Evolutionary conservation across 2,888 invertebrate genomes (phyloP), one percentile per base, ranked within the genome.

Genomic region (Drosophila nr. perissopoda): DNA sequence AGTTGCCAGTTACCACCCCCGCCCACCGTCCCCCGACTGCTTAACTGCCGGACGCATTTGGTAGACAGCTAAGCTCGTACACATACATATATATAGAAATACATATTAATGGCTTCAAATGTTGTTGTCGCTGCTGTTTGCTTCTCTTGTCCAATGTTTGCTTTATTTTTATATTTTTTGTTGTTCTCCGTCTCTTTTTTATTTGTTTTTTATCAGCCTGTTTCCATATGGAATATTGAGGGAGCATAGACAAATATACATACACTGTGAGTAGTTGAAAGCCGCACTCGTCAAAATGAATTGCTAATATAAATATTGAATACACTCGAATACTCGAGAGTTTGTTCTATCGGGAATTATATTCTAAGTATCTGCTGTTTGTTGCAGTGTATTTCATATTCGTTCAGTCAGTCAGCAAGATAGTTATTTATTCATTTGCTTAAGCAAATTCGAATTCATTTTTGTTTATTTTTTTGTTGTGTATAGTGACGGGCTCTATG

Each of bases 181-280:
- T 65, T 70, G 62, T 78, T 64, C 67, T 82, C 48, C 54, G 52
- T 59, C 70, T 72, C 59, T 76, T 62, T 64, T 73, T 61, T 78
- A 70, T 83, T 77, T 65, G 54, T 56, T 63, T 77, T 89, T 81
- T 71, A 73, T 66, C 58, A 64, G 72, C 61, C 45, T 60, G 65
- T 25, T 69, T 64, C 89, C 83, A 83, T 83, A 83, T 83, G 89
- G 84, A 51, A 60, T 62, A 70, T 65, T 77, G 66, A 49, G 62
- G 42, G 53, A 29, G 31, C 51, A 61, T 34, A 31, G 8, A 27
- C 59, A 16, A 25, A 25, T 8, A 2, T 11, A n/a, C n/a, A 45
- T 38, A 33, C 36, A 36, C 16, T 59, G 34, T 21, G 48, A 71
- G 60, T 76, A 63, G 63, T 80, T 66, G 75, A 59, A 62, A 61